A percentile compares a stretch with the other conserved stretches of the same genome.
Conservation (phyloP, 2,113 vertebrate species). For the Nibea coibor region DNA sequence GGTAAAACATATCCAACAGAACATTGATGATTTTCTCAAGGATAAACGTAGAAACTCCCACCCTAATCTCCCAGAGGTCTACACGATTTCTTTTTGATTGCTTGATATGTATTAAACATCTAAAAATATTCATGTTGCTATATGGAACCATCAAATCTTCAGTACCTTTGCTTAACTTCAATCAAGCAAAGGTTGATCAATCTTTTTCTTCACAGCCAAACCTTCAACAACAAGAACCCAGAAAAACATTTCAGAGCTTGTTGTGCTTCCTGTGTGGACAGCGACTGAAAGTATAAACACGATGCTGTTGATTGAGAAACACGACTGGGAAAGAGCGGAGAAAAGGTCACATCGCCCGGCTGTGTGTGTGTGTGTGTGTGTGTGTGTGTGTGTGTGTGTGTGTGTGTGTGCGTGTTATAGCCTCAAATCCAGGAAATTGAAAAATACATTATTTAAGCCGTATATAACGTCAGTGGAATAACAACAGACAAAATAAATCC, state of each 20-base stretch:
- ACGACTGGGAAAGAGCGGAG: background rate
- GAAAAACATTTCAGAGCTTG: background rate
- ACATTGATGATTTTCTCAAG: too few relatives aligned
- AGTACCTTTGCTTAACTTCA: too few relatives aligned
- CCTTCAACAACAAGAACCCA: background rate
- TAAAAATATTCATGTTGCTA: too few relatives aligned
- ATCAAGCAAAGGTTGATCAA: background rate
- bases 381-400: too few relatives aligned
- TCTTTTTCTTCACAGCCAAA: background rate
- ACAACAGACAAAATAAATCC: too few relatives aligned
- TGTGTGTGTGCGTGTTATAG: background rate
- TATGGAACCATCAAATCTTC: too few relatives aligned
- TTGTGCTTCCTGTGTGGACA: background rate
- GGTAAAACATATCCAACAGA: too few relatives aligned
- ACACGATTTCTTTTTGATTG: too few relatives aligned
- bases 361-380: background rate
- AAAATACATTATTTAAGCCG: background rate
- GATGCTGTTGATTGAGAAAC: slow-evolving; percentile 10
- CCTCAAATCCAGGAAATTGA: background rate
- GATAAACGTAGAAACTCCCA: too few relatives aligned
- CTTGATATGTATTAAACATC: too few relatives aligned
- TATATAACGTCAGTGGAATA: too few relatives aligned
- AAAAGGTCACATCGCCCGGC: background rate
- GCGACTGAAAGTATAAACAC: background rate
- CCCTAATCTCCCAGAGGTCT: too few relatives aligned